These are phyloP conservation scores for Lithobates sylvaticus DNA, from an alignment of 2,797 vertebrate species.

Conservation along the genomic window DNA sequence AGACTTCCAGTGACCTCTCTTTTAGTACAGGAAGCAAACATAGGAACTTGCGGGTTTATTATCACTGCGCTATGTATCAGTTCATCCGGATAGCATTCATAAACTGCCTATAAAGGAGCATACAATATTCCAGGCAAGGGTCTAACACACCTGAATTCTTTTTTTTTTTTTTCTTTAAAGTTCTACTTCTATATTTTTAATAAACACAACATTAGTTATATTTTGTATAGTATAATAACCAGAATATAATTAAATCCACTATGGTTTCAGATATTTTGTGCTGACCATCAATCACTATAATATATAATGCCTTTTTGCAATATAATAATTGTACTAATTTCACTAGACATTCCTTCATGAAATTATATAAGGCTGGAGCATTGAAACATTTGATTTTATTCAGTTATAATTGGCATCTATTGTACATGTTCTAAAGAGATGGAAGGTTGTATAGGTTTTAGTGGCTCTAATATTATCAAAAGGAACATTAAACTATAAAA, in stretches of 20 bases:
- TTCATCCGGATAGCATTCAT: constrained; percentile 20
- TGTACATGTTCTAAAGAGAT: constrained; percentile 47
- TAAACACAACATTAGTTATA: neutral
- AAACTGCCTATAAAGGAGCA: neutral
- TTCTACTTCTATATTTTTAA: neutral
- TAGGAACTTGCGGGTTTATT: constrained; percentile 33
- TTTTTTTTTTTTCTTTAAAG: neutral
- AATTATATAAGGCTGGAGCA: constrained; percentile 1
- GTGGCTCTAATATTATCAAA: constrained; percentile 10
- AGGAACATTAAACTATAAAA: constrained; percentile 28
- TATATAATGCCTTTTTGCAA: constrained; percentile 13
- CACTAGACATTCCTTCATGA: constrained; percentile 17
- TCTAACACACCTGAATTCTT: neutral
- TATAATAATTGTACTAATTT: constrained; percentile 6
- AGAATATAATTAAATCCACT: neutral
- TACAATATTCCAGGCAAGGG: neutral
- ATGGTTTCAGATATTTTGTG: neutral
- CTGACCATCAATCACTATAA: constrained; percentile 36
- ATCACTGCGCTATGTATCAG: constrained; percentile 21
- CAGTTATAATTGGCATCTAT: constrained; percentile 45
- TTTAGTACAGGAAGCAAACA: constrained; percentile 47
- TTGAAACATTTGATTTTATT: constrained; percentile 38
- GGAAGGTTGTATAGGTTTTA: constrained; percentile 19
- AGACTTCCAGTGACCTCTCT: constrained; percentile 38
- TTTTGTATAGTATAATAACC: neutral